Percentiles rank a stretch among this genome's conserved stretches.
phyloP scores from a whole-genome alignment of 2,113 vertebrate species.

The Psettodes erumei region DNA sequence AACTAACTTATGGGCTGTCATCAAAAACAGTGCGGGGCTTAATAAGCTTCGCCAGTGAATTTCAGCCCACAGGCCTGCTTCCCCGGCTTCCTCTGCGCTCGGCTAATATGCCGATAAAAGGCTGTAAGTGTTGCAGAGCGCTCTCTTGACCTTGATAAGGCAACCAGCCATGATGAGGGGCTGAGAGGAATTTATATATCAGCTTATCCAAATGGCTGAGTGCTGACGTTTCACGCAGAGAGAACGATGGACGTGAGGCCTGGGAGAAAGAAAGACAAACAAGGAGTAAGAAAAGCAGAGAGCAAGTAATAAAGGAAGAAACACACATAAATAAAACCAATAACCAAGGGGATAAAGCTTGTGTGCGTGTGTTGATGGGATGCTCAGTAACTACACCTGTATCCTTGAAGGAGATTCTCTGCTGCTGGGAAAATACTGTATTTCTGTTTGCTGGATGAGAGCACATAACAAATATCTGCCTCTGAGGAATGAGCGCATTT shows the following conservation, averaged over 20 bases:
- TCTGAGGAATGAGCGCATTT: slow-evolving; percentile 11
- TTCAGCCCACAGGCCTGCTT: slow-evolving; percentile 35
- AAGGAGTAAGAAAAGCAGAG: neutral
- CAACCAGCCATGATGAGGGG: slow-evolving; percentile 58
- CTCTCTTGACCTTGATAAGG: slow-evolving; percentile 77
- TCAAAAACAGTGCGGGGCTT: slow-evolving; percentile 56
- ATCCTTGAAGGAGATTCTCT: slow-evolving; percentile 8
- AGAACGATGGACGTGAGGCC: neutral
- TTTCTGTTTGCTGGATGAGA: slow-evolving; percentile 5
- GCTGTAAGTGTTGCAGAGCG: slow-evolving; percentile 55
- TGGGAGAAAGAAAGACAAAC: neutral
- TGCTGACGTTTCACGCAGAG: neutral
- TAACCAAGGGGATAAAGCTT: neutral
- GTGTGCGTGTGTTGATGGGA: neutral
- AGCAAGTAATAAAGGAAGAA: neutral
- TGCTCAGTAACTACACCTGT: neutral
- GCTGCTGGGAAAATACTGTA: neutral
- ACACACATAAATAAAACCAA: neutral
- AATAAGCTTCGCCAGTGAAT: slow-evolving; percentile 46
- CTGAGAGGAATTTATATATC: slow-evolving; percentile 53
- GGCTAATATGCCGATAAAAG: slow-evolving; percentile 69
- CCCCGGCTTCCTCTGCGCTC: slow-evolving; percentile 15
- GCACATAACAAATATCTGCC: slow-evolving; percentile 17
- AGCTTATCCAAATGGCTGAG: slow-evolving; percentile 65
- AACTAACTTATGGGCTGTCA: slow-evolving; percentile 50